Base-by-base conservation (phyloP, 2,113 vertebrate genomes). In the Melanotaenia duboulayi region DNA sequence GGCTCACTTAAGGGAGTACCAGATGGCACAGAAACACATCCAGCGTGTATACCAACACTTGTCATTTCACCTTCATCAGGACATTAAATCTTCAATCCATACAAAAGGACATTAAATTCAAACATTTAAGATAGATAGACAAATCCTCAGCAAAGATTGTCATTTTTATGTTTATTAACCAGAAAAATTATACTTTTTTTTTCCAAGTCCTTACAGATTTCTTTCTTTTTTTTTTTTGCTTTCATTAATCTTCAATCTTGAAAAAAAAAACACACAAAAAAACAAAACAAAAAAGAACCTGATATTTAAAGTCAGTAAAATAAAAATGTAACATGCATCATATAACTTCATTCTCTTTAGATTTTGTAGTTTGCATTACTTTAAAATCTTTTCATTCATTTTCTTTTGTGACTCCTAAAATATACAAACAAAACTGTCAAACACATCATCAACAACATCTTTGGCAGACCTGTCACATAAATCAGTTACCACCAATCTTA, bases 111-210 rank as follows among this genome's bases (percentile, higher is more conserved):
- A 48, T 48, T 48, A 48, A 35, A 24, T 40, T 54, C 16, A 52
- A 17, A 0, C 6, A 35, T 54, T 65, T n/a, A n/a, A n/a, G n/a
- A n/a, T n/a, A n/a, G n/a, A n/a, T n/a, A n/a, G n/a, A n/a, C n/a
- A n/a, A n/a, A n/a, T n/a, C n/a, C n/a, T n/a, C n/a, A 65, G 37
- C 37, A 65, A 51, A 24, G 51, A 40, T 23, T 37, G 52, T 35
- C 32, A 35, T 35, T 65, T 52, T 52, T 11, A 24, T 65, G 11
- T 22, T 39, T 39, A 40, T 65, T 51, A 3, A 3, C 28, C 46
- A 2, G 24, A 24, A 19, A 62, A 14, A 13, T 1, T n/a, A 32
- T 1, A 17, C 14, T 16, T 5, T 46, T 46, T 46, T 46, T 5
- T 6, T 6, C 2, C 13, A 42, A 14, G 42, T 17, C 42, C 16